These are phyloP conservation scores for Diabrotica balteata DNA, from an alignment of 2,888 invertebrate species.

Conservation along the genomic window DNA sequence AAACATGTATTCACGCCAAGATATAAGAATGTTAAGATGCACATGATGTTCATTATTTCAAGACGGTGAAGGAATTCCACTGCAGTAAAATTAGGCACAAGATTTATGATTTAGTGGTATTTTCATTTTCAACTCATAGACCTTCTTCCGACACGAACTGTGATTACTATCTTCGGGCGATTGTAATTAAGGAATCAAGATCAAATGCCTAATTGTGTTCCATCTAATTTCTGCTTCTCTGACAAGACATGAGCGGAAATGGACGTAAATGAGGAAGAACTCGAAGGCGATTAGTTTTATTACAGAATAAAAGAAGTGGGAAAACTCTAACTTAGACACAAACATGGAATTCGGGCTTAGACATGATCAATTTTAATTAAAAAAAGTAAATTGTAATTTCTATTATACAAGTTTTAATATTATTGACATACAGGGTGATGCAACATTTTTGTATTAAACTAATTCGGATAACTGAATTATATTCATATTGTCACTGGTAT, in stretches of 20 bases:
- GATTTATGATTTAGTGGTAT: constrained; percentile 14
- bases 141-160: constrained; percentile 19
- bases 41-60: not conserved
- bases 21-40: too few relatives aligned
- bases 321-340: not conserved
- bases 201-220: constrained; percentile 22
- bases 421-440: too few relatives aligned
- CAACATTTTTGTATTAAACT: too few relatives aligned
- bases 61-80: not conserved
- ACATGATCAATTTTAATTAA: too few relatives aligned
- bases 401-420: too few relatives aligned
- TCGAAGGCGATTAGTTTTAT: not conserved
- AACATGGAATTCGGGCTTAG: too few relatives aligned
- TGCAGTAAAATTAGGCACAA: constrained; percentile 2
- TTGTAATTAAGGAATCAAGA: constrained; percentile 21
- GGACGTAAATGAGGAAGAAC: constrained; percentile 17
- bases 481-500: too few relatives aligned
- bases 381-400: too few relatives aligned
- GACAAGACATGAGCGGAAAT: constrained; percentile 20
- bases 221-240: constrained; percentile 21
- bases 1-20: too few relatives aligned
- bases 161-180: constrained; percentile 16
- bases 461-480: too few relatives aligned
- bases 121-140: constrained; percentile 13
- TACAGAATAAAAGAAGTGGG: not conserved